A percentile compares a stretch with the other conserved stretches of the same genome.
Conservation (phyloP, 2,888 invertebrate species). For the Acrocyrtus sp. region DNA sequence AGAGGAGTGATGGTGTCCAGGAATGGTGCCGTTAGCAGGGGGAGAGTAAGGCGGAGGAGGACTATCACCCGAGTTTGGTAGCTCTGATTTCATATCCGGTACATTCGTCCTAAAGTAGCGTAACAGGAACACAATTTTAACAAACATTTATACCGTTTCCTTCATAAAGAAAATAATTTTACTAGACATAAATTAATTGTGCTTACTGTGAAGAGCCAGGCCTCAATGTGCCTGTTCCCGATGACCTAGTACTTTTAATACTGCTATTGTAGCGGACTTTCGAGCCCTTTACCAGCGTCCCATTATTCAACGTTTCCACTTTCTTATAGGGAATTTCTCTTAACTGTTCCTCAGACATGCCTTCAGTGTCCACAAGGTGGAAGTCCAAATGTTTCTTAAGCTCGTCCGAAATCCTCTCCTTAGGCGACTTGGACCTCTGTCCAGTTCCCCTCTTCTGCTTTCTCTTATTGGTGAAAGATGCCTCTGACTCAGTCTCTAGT, state of each 20-base stretch:
- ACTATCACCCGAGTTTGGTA: conserved; percentile 64
- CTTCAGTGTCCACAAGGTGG: conserved; percentile 86
- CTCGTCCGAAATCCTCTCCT: conserved; percentile 80
- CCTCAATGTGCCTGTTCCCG: conserved; percentile 36
- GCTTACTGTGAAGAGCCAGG: conserved; percentile 54
- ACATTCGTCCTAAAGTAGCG: conserved; percentile 39
- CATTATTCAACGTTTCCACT: conserved; percentile 72
- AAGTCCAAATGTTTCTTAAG: conserved; percentile 88
- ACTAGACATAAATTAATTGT: neutral
- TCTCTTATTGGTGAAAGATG: conserved; percentile 65
- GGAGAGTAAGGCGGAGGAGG: conserved; percentile 69
- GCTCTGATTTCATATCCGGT: conserved; percentile 54
- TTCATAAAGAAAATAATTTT: neutral
- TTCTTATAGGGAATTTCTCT: conserved; percentile 90
- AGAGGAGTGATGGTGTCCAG: conserved; percentile 19
- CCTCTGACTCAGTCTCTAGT: conserved; percentile 68
- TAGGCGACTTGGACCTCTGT: conserved; percentile 73
- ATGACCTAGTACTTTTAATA: conserved; percentile 52
- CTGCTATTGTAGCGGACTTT: conserved; percentile 57
- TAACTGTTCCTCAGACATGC: conserved; percentile 87
- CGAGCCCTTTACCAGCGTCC: conserved; percentile 31
- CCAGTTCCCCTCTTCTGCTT: conserved; percentile 66
- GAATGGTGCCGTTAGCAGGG: conserved; percentile 42
- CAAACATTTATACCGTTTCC: neutral
- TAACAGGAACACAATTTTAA: no score